Percentiles rank a stretch among this genome's conserved stretches.
Evolutionary conservation across 2,797 vertebrate genomes (phyloP).

Genomic region (Anomalospiza imberbis): DNA sequence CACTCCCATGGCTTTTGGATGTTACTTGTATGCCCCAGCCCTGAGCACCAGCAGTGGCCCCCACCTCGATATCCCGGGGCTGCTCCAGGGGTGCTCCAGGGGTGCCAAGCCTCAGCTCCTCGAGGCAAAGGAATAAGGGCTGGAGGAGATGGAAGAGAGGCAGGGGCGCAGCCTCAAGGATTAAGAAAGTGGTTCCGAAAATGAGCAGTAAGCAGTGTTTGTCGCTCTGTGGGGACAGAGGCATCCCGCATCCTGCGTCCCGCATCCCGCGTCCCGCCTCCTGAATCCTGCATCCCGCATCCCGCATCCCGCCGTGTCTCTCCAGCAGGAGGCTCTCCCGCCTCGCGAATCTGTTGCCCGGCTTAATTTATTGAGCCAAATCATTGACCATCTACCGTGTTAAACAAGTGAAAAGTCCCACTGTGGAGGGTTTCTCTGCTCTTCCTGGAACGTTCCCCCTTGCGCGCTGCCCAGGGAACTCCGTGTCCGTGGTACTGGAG

Average conservation of each 20-base stretch:
- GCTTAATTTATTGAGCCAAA: neutral
- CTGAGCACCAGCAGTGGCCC: rapidly evolving
- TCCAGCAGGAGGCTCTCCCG: conserved; percentile 32
- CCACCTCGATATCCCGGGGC: neutral
- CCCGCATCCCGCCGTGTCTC: neutral
- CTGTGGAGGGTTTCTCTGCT: too few relatives aligned
- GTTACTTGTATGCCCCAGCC: rapidly evolving
- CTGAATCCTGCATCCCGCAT: rapidly evolving
- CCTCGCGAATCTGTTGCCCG: neutral
- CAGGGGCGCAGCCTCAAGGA: rapidly evolving
- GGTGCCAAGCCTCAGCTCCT: neutral
- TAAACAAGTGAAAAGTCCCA: rapidly evolving
- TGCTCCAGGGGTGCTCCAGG: neutral
- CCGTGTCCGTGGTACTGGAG: rapidly evolving
- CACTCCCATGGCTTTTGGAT: rapidly evolving
- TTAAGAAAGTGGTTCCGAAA: too few relatives aligned
- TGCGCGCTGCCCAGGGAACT: rapidly evolving
- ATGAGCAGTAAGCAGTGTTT: rapidly evolving
- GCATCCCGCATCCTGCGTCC: too few relatives aligned
- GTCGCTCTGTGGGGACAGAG: rapidly evolving
- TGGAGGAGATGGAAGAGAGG: too few relatives aligned
- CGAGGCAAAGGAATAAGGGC: neutral
- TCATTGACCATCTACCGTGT: rapidly evolving
- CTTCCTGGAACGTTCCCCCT: neutral
- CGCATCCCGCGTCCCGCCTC: neutral